Conservation (phyloP, 2,113 vertebrate species). For the Pygoscelis adeliae region DNA sequence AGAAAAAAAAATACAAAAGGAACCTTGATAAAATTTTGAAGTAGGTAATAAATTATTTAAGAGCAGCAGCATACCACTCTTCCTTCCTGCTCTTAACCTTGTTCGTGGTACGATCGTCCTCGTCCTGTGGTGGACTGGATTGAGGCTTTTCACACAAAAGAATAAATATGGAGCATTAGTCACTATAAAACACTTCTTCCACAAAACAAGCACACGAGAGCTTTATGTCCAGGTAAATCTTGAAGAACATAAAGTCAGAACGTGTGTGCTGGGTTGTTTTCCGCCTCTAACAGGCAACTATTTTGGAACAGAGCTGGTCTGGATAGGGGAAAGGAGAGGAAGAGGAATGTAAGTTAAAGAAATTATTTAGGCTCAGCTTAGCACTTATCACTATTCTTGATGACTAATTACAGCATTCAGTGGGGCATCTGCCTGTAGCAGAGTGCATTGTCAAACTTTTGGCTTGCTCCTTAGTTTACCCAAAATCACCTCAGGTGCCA, state of each 20-base stretch:
- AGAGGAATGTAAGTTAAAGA: not conserved
- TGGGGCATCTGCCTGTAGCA: not conserved
- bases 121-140: not conserved
- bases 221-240: not conserved
- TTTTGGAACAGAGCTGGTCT: not conserved
- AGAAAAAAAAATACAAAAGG: not conserved
- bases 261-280: not conserved
- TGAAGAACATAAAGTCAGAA: not conserved
- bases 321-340: not conserved
- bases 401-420: not conserved
- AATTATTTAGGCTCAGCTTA: not conserved
- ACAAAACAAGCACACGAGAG: not conserved
- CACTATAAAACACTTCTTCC: not conserved
- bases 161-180: not conserved
- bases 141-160: not conserved
- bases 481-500: not conserved
- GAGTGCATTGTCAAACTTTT: not conserved
- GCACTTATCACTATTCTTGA: not conserved
- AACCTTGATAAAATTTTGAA: not conserved
- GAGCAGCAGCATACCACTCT: not conserved
- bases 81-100: not conserved
- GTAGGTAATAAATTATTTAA: not conserved
- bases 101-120: not conserved
- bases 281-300: not conserved
- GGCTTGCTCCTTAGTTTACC: not conserved